These are phyloP conservation scores for Polydrusus pterygomalis DNA, from an alignment of 2,888 invertebrate species.

Conservation along the genomic window DNA sequence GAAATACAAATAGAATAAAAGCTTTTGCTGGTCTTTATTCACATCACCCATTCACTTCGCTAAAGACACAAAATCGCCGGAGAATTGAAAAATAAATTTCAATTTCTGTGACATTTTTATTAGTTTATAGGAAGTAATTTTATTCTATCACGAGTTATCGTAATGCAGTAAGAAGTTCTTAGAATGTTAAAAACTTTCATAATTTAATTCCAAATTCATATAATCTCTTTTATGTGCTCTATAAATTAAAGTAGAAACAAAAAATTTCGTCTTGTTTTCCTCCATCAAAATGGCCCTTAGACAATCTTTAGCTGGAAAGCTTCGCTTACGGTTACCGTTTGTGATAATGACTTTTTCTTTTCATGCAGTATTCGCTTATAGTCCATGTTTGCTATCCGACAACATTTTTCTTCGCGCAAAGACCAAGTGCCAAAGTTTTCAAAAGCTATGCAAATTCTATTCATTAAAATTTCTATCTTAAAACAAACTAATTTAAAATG, in stretches of 20 bases:
- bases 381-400: too few relatives aligned
- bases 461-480: slow-evolving; percentile 15
- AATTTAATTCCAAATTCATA: too few relatives aligned
- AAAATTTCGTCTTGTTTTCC: too few relatives aligned
- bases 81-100: slow-evolving; percentile 9
- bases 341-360: too few relatives aligned
- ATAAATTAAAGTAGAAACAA: too few relatives aligned
- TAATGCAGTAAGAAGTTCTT: not conserved
- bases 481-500: slow-evolving; percentile 21
- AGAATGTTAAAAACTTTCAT: not conserved
- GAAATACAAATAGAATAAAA: slow-evolving; percentile 1
- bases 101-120: slow-evolving; percentile 8
- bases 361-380: too few relatives aligned
- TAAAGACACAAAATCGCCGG: not conserved
- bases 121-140: not conserved
- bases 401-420: too few relatives aligned
- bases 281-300: too few relatives aligned
- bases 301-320: too few relatives aligned
- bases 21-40: slow-evolving; percentile 2
- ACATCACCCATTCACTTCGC: not conserved
- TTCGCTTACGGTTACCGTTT: too few relatives aligned
- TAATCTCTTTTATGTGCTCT: too few relatives aligned
- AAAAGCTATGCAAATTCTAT: slow-evolving; percentile 4
- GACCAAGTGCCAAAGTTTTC: not conserved
- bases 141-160: not conserved